Conservation (phyloP, 1,140 invertebrate species). For the Agrilus planipennis region DNA sequence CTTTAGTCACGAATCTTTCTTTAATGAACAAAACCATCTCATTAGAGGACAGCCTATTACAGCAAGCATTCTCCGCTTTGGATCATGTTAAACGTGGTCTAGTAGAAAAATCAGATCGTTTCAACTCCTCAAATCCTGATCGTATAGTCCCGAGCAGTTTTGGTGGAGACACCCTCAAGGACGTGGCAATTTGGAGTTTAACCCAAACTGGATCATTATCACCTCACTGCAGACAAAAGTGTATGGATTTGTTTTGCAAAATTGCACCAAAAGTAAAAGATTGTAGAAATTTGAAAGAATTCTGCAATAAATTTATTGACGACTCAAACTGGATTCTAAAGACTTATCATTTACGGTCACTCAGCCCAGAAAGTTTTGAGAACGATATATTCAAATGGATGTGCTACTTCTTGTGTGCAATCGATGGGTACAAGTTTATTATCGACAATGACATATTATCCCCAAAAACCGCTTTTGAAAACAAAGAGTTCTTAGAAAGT, state of each 20-base stretch:
- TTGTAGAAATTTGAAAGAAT: slow-evolving; percentile 18
- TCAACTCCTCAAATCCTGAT: slow-evolving; percentile 30
- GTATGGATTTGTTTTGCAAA: slow-evolving; percentile 43
- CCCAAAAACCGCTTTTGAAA: neutral
- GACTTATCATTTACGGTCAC: slow-evolving; percentile 9
- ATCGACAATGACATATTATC: slow-evolving; percentile 25
- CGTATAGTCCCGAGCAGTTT: slow-evolving; percentile 34
- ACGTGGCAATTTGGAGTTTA: slow-evolving; percentile 47
- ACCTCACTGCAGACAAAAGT: slow-evolving; percentile 39
- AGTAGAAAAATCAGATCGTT: slow-evolving; percentile 36
- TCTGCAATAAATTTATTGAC: slow-evolving; percentile 6
- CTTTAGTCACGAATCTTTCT: slow-evolving; percentile 48
- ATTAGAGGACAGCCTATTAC: slow-evolving; percentile 25
- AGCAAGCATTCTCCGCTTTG: slow-evolving; percentile 38
- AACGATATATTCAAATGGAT: slow-evolving; percentile 22
- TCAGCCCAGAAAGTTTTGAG: neutral
- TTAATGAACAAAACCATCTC: slow-evolving; percentile 29
- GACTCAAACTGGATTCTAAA: slow-evolving; percentile 3
- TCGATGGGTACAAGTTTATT: slow-evolving; percentile 39
- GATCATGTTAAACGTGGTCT: slow-evolving; percentile 48
- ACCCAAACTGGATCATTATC: slow-evolving; percentile 36
- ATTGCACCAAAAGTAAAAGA: slow-evolving; percentile 32
- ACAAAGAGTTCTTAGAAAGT: neutral
- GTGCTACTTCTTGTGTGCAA: slow-evolving; percentile 24
- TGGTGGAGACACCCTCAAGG: slow-evolving; percentile 34